Conservation (phyloP, 2,888 invertebrate species). For the Hydropsyche betteni region DNA sequence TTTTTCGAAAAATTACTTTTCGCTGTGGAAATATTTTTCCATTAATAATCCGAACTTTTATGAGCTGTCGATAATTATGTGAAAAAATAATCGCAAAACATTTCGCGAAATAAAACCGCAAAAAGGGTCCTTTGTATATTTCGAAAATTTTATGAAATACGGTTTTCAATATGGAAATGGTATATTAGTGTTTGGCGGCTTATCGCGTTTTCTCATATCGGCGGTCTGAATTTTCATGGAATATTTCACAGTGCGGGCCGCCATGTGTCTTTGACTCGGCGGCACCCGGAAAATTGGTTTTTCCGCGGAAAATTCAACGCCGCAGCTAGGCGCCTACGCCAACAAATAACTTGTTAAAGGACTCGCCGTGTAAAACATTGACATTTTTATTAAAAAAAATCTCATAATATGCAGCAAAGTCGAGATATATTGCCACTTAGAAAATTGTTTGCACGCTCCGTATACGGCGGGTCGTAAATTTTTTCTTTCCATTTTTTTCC, state of each 20-base stretch:
- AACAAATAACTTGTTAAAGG: conserved; percentile 38
- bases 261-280: conserved; percentile 38
- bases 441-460: conserved; percentile 10
- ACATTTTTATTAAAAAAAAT: conserved; percentile 40
- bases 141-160: too few relatives aligned
- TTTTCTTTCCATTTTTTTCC: not conserved
- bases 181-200: conserved; percentile 28
- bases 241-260: conserved; percentile 26
- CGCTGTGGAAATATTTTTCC: too few relatives aligned
- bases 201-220: not conserved
- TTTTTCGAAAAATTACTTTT: too few relatives aligned
- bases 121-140: too few relatives aligned
- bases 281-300: conserved; percentile 33
- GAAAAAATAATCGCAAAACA: too few relatives aligned
- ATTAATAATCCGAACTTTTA: too few relatives aligned
- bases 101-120: too few relatives aligned
- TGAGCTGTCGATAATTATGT: too few relatives aligned
- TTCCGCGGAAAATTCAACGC: not conserved
- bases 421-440: conserved; percentile 13
- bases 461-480: not conserved
- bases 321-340: not conserved
- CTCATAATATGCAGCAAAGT: conserved; percentile 15
- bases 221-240: conserved; percentile 21
- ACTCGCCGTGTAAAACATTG: conserved; percentile 34
- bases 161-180: conserved; percentile 4